Conservation (phyloP, 2,888 invertebrate genomes). For the Drosophila acutilabella region DNA sequence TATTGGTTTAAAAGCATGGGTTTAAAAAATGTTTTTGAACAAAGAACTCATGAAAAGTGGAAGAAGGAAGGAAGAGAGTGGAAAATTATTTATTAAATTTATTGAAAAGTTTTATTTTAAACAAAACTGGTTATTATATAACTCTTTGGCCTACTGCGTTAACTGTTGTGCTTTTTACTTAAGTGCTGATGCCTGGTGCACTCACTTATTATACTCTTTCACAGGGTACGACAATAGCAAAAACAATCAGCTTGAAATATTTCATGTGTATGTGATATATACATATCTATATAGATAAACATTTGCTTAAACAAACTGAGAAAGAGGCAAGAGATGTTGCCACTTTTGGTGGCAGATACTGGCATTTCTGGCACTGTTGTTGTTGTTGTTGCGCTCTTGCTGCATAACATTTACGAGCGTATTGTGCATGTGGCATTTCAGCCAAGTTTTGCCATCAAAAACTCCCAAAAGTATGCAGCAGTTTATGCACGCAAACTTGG, state of each 20-base stretch:
- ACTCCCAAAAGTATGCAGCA: constrained; percentile 75
- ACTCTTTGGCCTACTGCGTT: too few relatives aligned
- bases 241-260: constrained; percentile 11
- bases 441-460: constrained; percentile 70
- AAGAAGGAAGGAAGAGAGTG: too few relatives aligned
- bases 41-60: too few relatives aligned
- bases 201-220: background rate
- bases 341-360: constrained; percentile 30
- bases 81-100: too few relatives aligned
- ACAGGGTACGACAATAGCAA: constrained; percentile 9
- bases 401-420: constrained; percentile 54
- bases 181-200: background rate
- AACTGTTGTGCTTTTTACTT: too few relatives aligned
- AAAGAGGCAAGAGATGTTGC: constrained; percentile 32
- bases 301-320: constrained; percentile 28
- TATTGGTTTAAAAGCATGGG: too few relatives aligned
- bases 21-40: too few relatives aligned
- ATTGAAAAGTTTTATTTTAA: too few relatives aligned
- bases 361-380: background rate
- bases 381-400: constrained; percentile 19
- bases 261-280: background rate
- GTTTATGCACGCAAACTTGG: constrained; percentile 71
- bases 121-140: too few relatives aligned
- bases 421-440: constrained; percentile 53
- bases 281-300: background rate